phyloP scores from a whole-genome alignment of 1,140 invertebrate genomes.

The Drosophila ercepeae region DNA sequence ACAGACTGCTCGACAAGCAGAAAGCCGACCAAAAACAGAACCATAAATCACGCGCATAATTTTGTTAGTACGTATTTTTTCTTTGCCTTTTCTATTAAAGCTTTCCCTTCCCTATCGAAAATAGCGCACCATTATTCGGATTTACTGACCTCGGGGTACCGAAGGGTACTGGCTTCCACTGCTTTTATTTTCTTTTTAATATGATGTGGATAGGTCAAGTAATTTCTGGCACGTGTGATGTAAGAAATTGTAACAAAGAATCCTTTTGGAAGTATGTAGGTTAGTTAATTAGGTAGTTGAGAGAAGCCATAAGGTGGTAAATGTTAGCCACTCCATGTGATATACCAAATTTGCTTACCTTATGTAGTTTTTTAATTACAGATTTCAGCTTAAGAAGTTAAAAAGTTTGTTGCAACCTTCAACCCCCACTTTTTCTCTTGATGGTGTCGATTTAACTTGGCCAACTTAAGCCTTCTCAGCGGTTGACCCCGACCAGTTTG shows the following conservation, averaged over 20 bases:
- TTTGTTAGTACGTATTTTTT: conserved; percentile 43
- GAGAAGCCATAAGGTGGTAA: background rate
- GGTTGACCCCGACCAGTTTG: conserved; percentile 42
- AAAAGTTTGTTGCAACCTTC: background rate
- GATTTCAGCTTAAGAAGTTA: background rate
- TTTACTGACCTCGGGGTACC: conserved; percentile 60
- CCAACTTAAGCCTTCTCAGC: conserved; percentile 48
- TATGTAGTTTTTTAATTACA: background rate
- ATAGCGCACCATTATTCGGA: conserved; percentile 54
- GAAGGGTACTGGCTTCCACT: conserved; percentile 1
- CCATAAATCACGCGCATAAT: conserved; percentile 71
- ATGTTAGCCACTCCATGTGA: too few species aligned
- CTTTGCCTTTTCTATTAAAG: conserved; percentile 44
- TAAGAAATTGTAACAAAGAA: conserved; percentile 16
- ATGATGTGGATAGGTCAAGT: conserved; percentile 21
- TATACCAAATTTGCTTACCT: background rate
- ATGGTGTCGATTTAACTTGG: conserved; percentile 30
- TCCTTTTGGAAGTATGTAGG: background rate
- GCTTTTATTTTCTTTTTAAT: conserved; percentile 2
- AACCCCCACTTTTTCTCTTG: background rate
- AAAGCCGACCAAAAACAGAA: conserved; percentile 37
- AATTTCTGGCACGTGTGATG: conserved; percentile 67
- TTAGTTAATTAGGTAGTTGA: background rate
- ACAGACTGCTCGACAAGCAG: conserved; percentile 7
- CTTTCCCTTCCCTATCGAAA: conserved; percentile 3